These are phyloP conservation scores for Psylliodes chrysocephalus DNA, from an alignment of 2,888 invertebrate genomes.

Conservation along the genomic window DNA sequence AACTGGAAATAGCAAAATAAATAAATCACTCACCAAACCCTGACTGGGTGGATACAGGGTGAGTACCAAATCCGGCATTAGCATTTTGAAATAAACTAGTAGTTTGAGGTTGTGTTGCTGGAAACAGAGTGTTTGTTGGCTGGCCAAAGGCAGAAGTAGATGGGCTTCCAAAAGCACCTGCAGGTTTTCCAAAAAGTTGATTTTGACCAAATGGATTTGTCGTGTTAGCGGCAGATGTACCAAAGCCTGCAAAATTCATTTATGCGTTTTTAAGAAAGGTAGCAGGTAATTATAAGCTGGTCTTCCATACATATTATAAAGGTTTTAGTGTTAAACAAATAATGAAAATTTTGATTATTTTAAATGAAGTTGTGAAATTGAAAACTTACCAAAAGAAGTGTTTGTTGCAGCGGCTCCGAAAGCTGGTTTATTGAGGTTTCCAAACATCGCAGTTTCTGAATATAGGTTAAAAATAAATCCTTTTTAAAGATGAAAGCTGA, in stretches of 20 bases:
- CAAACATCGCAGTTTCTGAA: constrained; percentile 48
- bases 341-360: background rate
- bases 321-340: too few species aligned
- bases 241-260: constrained; percentile 48
- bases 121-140: constrained; percentile 67
- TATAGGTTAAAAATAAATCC: background rate
- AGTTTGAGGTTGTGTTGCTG: constrained; percentile 65
- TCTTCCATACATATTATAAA: too few species aligned
- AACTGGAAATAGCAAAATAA: too few species aligned
- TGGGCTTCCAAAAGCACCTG: constrained; percentile 72
- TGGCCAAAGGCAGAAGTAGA: constrained; percentile 77
- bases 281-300: background rate
- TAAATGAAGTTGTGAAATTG: background rate
- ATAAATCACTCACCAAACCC: constrained; percentile 53
- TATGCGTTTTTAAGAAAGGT: background rate
- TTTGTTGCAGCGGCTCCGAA: constrained; percentile 58
- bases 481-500: background rate
- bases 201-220: constrained; percentile 59
- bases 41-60: constrained; percentile 67
- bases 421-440: constrained; percentile 54
- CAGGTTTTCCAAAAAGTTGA: constrained; percentile 65
- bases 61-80: constrained; percentile 74
- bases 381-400: constrained; percentile 62
- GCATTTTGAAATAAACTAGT: constrained; percentile 73
- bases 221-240: constrained; percentile 45